These are phyloP conservation scores for Phortica magna DNA, from an alignment of 2,888 invertebrate species.

Conservation along the genomic window DNA sequence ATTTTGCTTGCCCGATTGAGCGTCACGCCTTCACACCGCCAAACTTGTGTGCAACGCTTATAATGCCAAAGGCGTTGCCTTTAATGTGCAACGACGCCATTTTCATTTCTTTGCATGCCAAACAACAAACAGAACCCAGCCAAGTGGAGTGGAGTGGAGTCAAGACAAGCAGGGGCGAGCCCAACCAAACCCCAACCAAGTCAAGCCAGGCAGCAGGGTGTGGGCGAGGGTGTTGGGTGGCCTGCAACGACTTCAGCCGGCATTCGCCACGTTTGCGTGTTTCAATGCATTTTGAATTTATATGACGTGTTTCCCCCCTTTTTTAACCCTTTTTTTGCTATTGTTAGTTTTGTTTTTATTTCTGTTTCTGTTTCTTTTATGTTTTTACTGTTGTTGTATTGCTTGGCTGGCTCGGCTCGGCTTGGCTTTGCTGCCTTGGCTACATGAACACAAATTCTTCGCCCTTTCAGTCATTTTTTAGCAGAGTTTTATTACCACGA, in stretches of 20 bases:
- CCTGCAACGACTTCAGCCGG: constrained; percentile 58
- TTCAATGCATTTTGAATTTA: constrained; percentile 55
- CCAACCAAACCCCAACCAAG: neutral
- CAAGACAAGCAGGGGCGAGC: neutral
- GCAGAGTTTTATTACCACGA: neutral
- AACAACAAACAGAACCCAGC: neutral
- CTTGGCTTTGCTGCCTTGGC: neutral
- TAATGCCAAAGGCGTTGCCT: constrained; percentile 28
- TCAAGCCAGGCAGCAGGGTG: neutral
- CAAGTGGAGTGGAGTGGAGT: neutral
- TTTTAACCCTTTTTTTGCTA: neutral
- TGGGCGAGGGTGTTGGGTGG: neutral
- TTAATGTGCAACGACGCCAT: constrained; percentile 29
- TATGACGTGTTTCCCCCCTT: constrained; percentile 17
- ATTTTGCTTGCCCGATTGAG: neutral
- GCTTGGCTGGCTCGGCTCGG: neutral
- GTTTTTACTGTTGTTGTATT: neutral
- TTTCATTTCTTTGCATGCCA: constrained; percentile 23
- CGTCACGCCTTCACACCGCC: neutral
- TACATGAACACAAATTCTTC: neutral
- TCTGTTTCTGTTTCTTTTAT: neutral
- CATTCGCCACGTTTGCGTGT: constrained; percentile 54
- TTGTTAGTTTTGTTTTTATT: constrained; percentile 37
- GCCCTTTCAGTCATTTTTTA: neutral
- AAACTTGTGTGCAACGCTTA: neutral